Evolutionary conservation across 1,140 invertebrate species (phyloP), one percentile per base, ranked within the genome.

Genomic region (Melitaea cinxia): DNA sequence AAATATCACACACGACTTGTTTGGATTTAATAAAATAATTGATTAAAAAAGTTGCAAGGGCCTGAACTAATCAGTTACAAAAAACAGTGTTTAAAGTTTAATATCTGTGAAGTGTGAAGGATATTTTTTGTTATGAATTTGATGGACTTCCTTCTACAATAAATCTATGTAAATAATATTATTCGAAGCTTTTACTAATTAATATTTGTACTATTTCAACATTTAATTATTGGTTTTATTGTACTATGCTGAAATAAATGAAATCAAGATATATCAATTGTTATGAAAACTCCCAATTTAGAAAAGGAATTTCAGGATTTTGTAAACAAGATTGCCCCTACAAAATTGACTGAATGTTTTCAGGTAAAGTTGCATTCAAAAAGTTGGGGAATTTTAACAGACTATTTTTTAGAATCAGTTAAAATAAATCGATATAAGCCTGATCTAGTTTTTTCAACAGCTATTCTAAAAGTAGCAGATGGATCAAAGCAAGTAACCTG

Each of bases 371-470:
- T 85, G 54, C 53, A 81, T 33, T 42, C 71, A 26, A 67, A 77
- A 69, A 57, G 78, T 61, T 91, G 88, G 88, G 80, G 86, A 33
- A 30, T 87, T 49, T 56, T 89, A 59, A 77, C 77, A 5, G 82
- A 89, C 56, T 91, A 83, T 69, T 77, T 73, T 61, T 60, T 90
- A 57, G 88, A 91, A 68, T 91, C 88, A 4, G 84, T 91, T n/a
- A 91, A 91, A 70, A 81, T 89, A 14, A 79, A 78, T 47, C 67
- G 66, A 26, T 68, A 68, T 17, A 79, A 75, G 53, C 56, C 59
- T 26, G 75, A 76, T 28, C 21, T 53, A 23, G 63, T 77, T 12
- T 65, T 67, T 17, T 80, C 85, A 12, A 64, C 75, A 52, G 88
- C 88, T 50, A 81, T 78, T 19, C 39, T 89, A 7, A 83, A 78